These are phyloP conservation scores for Platalea minor DNA, from an alignment of 2,797 vertebrate species.

Conservation along the genomic window DNA sequence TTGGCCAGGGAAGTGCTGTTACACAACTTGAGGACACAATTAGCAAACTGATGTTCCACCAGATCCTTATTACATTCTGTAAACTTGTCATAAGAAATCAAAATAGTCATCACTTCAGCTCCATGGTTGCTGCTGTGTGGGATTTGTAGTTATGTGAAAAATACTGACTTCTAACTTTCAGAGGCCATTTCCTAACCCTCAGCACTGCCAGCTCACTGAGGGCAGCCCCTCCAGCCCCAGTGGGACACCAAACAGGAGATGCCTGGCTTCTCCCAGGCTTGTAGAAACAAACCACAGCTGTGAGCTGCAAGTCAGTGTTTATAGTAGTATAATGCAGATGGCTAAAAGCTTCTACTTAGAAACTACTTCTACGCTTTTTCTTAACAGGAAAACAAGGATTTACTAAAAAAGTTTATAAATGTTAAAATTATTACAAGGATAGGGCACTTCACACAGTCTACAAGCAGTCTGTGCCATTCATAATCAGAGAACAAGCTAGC, in stretches of 20 bases:
- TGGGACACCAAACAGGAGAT: not conserved
- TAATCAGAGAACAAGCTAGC: not conserved
- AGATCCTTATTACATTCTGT: not conserved
- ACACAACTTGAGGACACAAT: not conserved
- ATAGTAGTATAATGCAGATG: not conserved
- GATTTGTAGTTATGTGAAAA: not conserved
- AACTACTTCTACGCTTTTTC: not conserved
- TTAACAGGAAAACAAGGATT: not conserved
- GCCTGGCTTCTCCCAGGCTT: not conserved
- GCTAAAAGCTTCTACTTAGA: not conserved
- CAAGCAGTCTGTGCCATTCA: not conserved
- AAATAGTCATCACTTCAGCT: not conserved
- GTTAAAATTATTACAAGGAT: not conserved
- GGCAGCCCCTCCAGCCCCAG: not conserved
- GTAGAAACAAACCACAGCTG: not conserved
- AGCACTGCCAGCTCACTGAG: not conserved
- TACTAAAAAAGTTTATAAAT: not conserved
- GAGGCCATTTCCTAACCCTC: not conserved
- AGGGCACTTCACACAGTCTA: not conserved
- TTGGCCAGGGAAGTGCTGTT: not conserved
- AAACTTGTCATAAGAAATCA: conserved; percentile 18
- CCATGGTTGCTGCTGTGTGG: not conserved
- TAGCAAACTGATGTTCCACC: conserved; percentile 2
- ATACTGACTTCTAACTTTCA: not conserved
- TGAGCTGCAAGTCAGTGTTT: not conserved